Conservation (phyloP, 1,140 invertebrate species). For the Acromyrmex heyeri region DNA sequence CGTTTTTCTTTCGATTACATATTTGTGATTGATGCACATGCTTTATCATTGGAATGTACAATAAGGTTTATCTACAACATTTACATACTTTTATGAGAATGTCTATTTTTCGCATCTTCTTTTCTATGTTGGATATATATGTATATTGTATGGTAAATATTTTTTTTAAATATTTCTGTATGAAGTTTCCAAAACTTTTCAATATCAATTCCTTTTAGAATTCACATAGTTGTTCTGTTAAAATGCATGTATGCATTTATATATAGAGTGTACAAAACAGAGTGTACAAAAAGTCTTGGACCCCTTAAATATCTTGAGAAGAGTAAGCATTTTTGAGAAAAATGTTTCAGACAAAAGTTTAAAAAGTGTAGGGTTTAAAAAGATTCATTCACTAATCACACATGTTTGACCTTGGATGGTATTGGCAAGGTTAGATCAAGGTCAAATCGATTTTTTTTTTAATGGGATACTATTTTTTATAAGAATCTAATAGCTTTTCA, state of each 20-base stretch:
- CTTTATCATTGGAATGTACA: conserved; percentile 31
- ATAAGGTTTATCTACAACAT: conserved; percentile 13
- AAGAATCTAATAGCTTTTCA: no score
- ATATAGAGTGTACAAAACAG: no score
- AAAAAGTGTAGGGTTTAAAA: no score
- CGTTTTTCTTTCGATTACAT: conserved; percentile 1
- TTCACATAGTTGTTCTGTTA: conserved; percentile 13
- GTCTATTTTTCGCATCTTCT: conserved; percentile 27
- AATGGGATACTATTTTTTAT: no score
- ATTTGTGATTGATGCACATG: background rate
- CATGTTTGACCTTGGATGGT: no score
- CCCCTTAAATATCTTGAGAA: no score
- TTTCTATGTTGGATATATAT: background rate
- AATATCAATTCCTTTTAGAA: conserved; percentile 8
- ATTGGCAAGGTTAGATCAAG: no score
- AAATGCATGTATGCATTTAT: background rate
- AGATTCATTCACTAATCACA: no score
- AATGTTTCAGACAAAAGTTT: no score
- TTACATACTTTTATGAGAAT: conserved; percentile 8
- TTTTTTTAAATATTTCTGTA: conserved; percentile 10
- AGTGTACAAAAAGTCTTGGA: no score
- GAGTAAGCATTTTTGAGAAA: no score
- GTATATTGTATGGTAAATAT: background rate
- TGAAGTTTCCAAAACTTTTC: background rate
- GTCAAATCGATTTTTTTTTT: no score